Evolutionary conservation across 2,888 invertebrate genomes (phyloP).

Genomic region (Cenopis cana): DNA sequence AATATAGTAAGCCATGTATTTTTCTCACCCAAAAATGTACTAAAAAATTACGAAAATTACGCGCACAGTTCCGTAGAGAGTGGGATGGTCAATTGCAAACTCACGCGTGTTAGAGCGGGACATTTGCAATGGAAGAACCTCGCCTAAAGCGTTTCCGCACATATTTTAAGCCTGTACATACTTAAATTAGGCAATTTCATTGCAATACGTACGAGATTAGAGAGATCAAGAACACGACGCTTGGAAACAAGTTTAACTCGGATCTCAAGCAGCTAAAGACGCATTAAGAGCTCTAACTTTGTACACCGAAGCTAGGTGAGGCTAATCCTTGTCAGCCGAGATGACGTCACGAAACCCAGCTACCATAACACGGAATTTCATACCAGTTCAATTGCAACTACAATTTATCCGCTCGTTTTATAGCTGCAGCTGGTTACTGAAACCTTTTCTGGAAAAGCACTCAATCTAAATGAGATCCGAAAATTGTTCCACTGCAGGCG

Average conservation of each 20-base stretch:
- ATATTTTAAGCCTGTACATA: too few species aligned
- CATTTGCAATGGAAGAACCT: too few species aligned
- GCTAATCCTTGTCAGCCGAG: constrained; percentile 8
- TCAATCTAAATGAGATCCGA: constrained; percentile 26
- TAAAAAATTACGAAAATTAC: too few species aligned
- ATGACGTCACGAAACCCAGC: constrained; percentile 5
- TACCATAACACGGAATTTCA: neutral
- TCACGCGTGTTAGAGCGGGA: too few species aligned
- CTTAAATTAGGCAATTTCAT: constrained; percentile 19
- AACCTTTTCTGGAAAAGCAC: constrained; percentile 18
- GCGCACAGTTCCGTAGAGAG: too few species aligned
- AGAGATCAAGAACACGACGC: constrained; percentile 9
- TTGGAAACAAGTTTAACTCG: constrained; percentile 21
- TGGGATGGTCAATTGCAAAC: too few species aligned
- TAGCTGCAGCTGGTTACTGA: constrained; percentile 25
- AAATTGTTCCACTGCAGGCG: constrained; percentile 18
- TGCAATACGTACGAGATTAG: constrained; percentile 10
- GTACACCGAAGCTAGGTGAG: constrained; percentile 3
- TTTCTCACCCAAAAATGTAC: too few species aligned
- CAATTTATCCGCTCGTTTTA: constrained; percentile 5
- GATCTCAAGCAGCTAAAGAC: constrained; percentile 28
- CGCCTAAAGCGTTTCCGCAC: too few species aligned
- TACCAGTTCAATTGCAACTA: neutral
- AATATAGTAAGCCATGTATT: too few species aligned
- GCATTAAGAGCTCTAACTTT: constrained; percentile 33